Evolutionary conservation across 2,797 vertebrate genomes (phyloP).

Genomic region (Brachyrhaphis roseni): DNA sequence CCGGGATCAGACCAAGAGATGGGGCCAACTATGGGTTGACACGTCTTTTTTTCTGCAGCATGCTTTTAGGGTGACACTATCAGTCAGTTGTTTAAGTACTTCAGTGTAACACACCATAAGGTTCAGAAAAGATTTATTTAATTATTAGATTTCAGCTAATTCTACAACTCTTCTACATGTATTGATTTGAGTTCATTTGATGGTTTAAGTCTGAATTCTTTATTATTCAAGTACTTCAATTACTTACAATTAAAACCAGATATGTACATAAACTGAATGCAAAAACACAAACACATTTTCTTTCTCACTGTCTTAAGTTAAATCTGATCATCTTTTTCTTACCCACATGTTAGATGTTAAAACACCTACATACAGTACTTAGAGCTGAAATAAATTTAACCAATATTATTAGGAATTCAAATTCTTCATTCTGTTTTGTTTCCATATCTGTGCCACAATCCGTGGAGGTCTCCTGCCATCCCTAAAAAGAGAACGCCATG

Average conservation of each 20-base stretch:
- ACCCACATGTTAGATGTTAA: too few species aligned
- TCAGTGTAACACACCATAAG: not conserved
- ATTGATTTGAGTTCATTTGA: not conserved
- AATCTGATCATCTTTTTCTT: too few species aligned
- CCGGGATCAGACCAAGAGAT: constrained; percentile 10
- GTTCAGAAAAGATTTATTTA: not conserved
- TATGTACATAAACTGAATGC: too few species aligned
- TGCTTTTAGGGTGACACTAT: not conserved
- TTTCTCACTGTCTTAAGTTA: too few species aligned
- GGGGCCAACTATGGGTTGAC: constrained; percentile 7
- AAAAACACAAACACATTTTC: too few species aligned
- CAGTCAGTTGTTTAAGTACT: not conserved
- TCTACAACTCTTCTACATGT: not conserved
- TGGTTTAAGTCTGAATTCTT: not conserved
- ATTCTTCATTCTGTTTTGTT: too few species aligned
- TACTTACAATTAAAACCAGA: not conserved
- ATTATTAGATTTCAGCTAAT: not conserved
- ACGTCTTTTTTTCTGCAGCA: not conserved
- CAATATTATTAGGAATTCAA: too few species aligned
- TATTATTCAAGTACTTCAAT: not conserved
- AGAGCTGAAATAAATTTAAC: too few species aligned
- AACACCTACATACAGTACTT: too few species aligned
- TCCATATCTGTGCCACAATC: too few species aligned
- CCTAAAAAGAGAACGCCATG: too few species aligned
- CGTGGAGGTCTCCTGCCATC: too few species aligned